phyloP scores from a whole-genome alignment of 1,140 invertebrate species.

The Apolygus lucorum region DNA sequence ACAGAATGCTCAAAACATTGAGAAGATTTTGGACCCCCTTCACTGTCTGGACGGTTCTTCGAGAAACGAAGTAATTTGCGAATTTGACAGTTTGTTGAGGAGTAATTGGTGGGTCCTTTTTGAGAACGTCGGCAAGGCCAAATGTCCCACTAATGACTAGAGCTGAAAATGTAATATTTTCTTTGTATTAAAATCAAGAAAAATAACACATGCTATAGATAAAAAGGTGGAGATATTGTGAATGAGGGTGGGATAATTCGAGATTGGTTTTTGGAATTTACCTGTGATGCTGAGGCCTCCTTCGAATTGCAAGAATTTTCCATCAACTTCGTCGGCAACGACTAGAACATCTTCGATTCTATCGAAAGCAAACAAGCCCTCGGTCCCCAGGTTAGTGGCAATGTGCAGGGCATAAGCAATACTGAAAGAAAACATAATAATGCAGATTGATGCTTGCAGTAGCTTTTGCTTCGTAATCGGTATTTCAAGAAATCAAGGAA shows the following conservation, averaged over 20 bases:
- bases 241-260: too few relatives aligned
- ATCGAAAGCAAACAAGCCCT: conserved; percentile 63
- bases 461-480: not conserved
- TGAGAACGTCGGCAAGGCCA: conserved; percentile 57
- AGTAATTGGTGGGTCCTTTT: conserved; percentile 61
- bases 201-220: too few relatives aligned
- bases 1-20: conserved; percentile 63
- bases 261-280: too few relatives aligned
- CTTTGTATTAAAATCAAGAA: too few relatives aligned
- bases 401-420: conserved; percentile 77
- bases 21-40: conserved; percentile 72
- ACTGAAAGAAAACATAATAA: conserved; percentile 40
- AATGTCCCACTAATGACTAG: conserved; percentile 63
- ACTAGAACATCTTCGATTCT: conserved; percentile 83
- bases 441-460: not conserved
- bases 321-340: conserved; percentile 91
- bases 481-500: not conserved
- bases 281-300: conserved; percentile 57
- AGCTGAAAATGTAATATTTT: conserved; percentile 45
- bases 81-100: conserved; percentile 81
- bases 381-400: conserved; percentile 54
- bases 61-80: conserved; percentile 81
- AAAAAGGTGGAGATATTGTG: too few relatives aligned
- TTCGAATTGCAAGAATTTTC: conserved; percentile 82
- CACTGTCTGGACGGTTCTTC: conserved; percentile 75